Evolutionary conservation across 2,113 vertebrate genomes (phyloP), one percentile per base, ranked within the genome.

Genomic region (Addax nasomaculatus): DNA sequence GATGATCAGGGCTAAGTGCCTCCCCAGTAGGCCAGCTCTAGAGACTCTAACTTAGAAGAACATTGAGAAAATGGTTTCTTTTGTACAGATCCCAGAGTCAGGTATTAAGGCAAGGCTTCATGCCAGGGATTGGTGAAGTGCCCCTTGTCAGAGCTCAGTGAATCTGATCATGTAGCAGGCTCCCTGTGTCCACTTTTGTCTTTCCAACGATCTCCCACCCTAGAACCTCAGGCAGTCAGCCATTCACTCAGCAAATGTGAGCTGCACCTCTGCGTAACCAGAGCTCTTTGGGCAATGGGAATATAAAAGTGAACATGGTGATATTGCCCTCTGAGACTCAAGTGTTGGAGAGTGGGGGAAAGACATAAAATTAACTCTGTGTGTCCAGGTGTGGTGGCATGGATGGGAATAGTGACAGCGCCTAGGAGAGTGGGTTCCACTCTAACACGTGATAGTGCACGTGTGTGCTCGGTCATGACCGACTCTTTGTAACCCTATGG

Each of bases 341-440:
- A 0, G 21, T 47, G 16, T 43, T 30, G 19, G 47, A 87, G 53
- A 36, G 14, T 27, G 16, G 45, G n/a, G 29, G 19, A 43, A 49
- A 78, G 60, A 7, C 25, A 2, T 79, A 23, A 13, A 83, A 83
- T 13, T 33, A 62, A 62, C 33, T 70, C 45, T 2, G 17, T 39
- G 27, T 87, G 39, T 43, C 70, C 47, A 84, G 51, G 19, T 17
- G 6, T 78, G 45, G 1, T 14, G 53, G 27, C 51, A 47, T 43
- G 2, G 51, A 1, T 14, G 39, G 39, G 25, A 25, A 27, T 2
- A 39, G n/a, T 19, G 17, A 30, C 1, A 0, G 15, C 1, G 3
- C 2, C 27, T 8, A 6, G 51, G 21, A 47, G 5, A 7, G 25
- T 10, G 4, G 21, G 6, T 14, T 53, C 17, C 4, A 2, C 8